Base-by-base conservation (phyloP, 2,113 vertebrate species). In the Saiga tatarica region DNA sequence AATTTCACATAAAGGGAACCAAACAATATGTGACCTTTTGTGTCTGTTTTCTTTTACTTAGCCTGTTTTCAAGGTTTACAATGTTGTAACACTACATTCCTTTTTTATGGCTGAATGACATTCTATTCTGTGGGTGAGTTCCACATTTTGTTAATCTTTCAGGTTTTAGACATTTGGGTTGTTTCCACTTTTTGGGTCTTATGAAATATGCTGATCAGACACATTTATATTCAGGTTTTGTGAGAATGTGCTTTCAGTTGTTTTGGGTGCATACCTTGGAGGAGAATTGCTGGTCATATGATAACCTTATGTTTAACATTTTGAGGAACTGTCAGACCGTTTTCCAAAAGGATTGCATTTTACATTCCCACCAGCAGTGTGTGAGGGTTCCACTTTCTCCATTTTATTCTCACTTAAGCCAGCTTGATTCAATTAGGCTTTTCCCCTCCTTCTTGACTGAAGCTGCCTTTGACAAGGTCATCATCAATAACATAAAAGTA, bases 341-440 rank as follows among this genome's bases (percentile, higher is more conserved):
- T 82, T 96, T 64, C 17, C 79, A 39, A 64, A 82, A 86, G 28
- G 55, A 36, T 42, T 74, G 88, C 52, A 89, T 97, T 95, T 97
- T 83, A 89, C 17, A 50, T 95, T 64, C 52, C 19, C 2, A 94
- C 6, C 39, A 81, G 74, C 39, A 59, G 2, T 79, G 26, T 83
- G 17, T 74, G 17, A 92, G 30, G 64, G 39, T 74, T 83, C n/a
- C 16, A 76, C 87, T 95, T 93, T 94, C 12, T 91, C 57, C 21
- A 23, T 89, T 28, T 82, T n/a, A 42, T 89, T 78, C 39, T 97
- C 10, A 78, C 47, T 78, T 57, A 91, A 91, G 74, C 36, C n/a
- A 89, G 7, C 52, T 92, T 90, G 14, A 76, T 92, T 90, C 6
- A 74, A 30, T 87, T 74, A 82, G 26, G 74, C 42, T 3, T 96